Percentiles rank a stretch among this genome's conserved stretches.
Conservation (phyloP, 2,113 vertebrate species). For the Ochotona princeps region DNA sequence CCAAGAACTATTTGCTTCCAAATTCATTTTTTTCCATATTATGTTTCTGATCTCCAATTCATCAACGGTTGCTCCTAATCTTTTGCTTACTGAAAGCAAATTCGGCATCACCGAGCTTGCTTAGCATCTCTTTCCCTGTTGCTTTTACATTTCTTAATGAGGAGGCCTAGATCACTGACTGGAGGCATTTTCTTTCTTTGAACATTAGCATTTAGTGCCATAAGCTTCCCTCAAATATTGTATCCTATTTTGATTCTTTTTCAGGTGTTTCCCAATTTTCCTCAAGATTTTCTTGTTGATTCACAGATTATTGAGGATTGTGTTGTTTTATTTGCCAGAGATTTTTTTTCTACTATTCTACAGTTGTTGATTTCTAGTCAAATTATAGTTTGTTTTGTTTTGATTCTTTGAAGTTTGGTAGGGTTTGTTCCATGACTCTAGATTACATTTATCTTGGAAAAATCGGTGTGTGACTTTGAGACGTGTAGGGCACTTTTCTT, state of each 20-base stretch:
- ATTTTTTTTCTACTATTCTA: neutral
- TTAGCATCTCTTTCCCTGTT: neutral
- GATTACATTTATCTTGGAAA: neutral
- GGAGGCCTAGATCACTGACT: neutral
- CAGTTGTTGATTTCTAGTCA: neutral
- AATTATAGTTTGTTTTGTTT: neutral
- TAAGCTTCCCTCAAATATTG: neutral
- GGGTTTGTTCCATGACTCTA: neutral
- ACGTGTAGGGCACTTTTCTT: neutral
- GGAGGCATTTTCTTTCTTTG: neutral
- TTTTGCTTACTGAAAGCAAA: conserved; percentile 9
- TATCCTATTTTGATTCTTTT: neutral
- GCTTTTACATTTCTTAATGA: conserved; percentile 6
- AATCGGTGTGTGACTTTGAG: neutral
- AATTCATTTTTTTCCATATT: neutral
- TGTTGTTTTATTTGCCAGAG: neutral
- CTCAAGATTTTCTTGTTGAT: neutral
- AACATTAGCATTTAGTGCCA: neutral
- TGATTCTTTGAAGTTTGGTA: neutral
- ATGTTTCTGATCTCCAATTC: neutral
- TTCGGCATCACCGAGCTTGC: neutral
- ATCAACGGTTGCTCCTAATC: neutral
- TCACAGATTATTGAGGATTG: neutral
- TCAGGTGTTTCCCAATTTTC: neutral
- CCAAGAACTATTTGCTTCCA: neutral